Evolutionary conservation across 2,888 invertebrate genomes (phyloP).

Genomic region (Helicoverpa assulta): DNA sequence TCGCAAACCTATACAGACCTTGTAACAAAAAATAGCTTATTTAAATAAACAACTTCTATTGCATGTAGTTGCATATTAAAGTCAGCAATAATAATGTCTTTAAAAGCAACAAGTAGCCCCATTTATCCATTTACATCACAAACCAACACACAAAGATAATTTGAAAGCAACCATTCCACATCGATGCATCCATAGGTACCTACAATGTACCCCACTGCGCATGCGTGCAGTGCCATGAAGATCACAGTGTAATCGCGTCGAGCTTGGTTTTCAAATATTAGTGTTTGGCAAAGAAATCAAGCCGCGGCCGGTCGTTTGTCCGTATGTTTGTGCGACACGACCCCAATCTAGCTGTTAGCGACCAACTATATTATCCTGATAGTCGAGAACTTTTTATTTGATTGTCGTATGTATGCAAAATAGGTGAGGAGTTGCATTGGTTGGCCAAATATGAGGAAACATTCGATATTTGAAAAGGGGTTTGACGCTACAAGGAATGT

Average conservation of each 20-base stretch:
- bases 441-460: neutral
- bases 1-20: too few species aligned
- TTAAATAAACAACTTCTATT: too few species aligned
- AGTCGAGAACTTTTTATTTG: constrained; percentile 52
- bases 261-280: constrained; percentile 86
- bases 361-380: constrained; percentile 61
- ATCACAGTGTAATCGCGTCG: constrained; percentile 79
- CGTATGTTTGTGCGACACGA: constrained; percentile 66
- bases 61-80: too few species aligned
- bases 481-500: neutral
- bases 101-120: constrained; percentile 7
- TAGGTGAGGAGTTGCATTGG: constrained; percentile 25
- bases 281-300: constrained; percentile 89
- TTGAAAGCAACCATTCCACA: constrained; percentile 20
- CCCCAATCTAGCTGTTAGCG: constrained; percentile 72
- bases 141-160: neutral
- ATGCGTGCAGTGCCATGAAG: constrained; percentile 65
- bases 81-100: neutral
- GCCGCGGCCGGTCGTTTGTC: constrained; percentile 70
- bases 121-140: neutral
- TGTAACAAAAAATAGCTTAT: too few species aligned
- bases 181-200: constrained; percentile 20
- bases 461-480: neutral
- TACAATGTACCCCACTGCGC: constrained; percentile 37
- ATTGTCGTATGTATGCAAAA: constrained; percentile 45